Base-by-base conservation (phyloP, 2,888 invertebrate genomes). In the Drosophila falleni region DNA sequence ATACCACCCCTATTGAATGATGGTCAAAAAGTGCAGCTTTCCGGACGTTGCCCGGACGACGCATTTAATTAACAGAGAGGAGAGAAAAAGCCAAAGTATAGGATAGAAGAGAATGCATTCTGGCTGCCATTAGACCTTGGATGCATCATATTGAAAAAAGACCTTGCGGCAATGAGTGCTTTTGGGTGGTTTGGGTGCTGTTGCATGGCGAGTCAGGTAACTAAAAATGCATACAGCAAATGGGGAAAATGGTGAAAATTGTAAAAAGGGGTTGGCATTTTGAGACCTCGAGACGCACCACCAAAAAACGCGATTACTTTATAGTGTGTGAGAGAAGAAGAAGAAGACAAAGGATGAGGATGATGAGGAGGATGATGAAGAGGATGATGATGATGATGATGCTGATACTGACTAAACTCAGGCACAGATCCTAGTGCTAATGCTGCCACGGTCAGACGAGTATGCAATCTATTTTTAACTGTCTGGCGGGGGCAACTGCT, bases 381-480 rank as follows among this genome's bases (percentile, higher is more conserved):
- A 47, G 15, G 55, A 15, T 23, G 16, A 23, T 51, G 23, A 41
- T 2, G 26, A 13, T 19, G 50, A 19, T 41, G 37, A 47, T 19
- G 55, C 13, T 23, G 16, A 23, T 51, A 68, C 78, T 78, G 79
- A 78, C 79, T 77, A 74, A 78, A 70, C 69, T 16, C 41, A 47
- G 54, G 42, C 68, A 49, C 44, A 58, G 56, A 68, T 58, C 26
- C 59, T n/a, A 58, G 61, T 53, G 74, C 55, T 46, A 63, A 44
- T 74, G 78, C 41, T 54, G 70, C 46, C 59, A 58, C 65, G 80
- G 81, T 86, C 87, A 86, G 77, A 71, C 77, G 80, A 63, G 68
- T 70, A 68, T 73, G 75, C 87, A 74, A 78, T 87, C 88, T 83
- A 83, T 87, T 83, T 83, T 70, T 79, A 88, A 77, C 82, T 82